A percentile compares a stretch with the other conserved stretches of the same genome.
phyloP scores from a whole-genome alignment of 2,888 invertebrate species.

The Andrena praecox region DNA sequence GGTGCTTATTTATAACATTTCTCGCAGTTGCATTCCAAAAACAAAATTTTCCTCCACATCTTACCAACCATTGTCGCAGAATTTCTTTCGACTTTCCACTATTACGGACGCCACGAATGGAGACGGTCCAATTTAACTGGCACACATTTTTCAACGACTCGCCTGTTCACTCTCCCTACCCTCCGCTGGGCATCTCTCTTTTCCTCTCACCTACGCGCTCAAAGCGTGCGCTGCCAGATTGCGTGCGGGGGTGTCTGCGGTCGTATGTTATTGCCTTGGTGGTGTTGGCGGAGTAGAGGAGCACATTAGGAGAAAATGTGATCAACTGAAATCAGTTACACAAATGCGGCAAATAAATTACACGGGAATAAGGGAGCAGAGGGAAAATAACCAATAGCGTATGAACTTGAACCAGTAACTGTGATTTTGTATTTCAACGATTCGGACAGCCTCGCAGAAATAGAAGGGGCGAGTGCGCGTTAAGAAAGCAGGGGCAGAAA shows the following conservation, averaged over 20 bases:
- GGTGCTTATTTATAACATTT: background rate
- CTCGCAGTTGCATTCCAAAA: background rate
- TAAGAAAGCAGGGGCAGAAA: background rate
- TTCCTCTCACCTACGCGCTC: conserved; percentile 5
- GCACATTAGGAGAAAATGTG: no score
- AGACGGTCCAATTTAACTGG: conserved; percentile 65
- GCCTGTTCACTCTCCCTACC: conserved; percentile 20
- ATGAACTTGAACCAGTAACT: background rate
- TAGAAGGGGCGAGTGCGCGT: conserved; percentile 18
- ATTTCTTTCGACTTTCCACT: conserved; percentile 55
- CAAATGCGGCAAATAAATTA: no score
- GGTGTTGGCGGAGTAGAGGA: background rate
- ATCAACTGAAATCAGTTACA: no score
- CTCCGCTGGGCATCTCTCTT: background rate
- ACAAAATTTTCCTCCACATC: background rate
- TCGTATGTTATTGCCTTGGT: conserved; percentile 32
- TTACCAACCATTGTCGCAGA: conserved; percentile 14
- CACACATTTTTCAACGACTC: conserved; percentile 55
- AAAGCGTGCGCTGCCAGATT: conserved; percentile 31
- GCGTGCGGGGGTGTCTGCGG: conserved; percentile 54
- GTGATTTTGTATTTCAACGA: background rate
- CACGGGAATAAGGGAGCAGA: no score
- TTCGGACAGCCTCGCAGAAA: conserved; percentile 16
- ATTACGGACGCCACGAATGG: conserved; percentile 36
- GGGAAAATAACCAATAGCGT: background rate